phyloP scores from a whole-genome alignment of 2,113 vertebrate genomes.

The Chascanopsetta lugubris region DNA sequence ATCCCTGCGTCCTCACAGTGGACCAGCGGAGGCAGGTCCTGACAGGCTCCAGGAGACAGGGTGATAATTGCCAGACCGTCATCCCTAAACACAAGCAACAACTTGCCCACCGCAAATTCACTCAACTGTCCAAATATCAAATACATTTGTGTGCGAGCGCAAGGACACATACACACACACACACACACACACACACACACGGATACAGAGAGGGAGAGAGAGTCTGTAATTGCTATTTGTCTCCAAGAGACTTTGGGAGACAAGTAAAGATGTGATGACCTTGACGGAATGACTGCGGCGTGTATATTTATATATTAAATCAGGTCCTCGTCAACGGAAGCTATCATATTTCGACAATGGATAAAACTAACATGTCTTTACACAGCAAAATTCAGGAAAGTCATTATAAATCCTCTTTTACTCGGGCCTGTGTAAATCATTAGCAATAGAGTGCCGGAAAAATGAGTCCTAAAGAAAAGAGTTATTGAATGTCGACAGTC shows the following conservation, averaged over 20 bases:
- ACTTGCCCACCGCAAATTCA: slow-evolving; percentile 91
- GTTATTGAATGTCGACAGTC: no score
- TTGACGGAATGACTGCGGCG: background rate
- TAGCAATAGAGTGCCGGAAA: no score
- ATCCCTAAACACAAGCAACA: slow-evolving; percentile 86
- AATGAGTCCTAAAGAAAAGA: no score
- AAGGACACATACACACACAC: slow-evolving; percentile 15
- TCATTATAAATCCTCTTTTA: background rate
- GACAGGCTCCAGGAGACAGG: slow-evolving; percentile 83
- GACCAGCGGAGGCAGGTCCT: slow-evolving; percentile 82
- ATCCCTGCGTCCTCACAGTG: slow-evolving; percentile 17
- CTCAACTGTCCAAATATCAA: slow-evolving; percentile 89
- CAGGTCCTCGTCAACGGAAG: no score
- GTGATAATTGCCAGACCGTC: slow-evolving; percentile 98
- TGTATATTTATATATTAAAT: no score
- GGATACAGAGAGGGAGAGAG: no score
- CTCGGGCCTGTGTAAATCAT: no score
- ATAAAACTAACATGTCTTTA: no score
- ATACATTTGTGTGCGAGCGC: slow-evolving; percentile 64
- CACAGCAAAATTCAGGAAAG: background rate
- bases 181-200: slow-evolving; percentile 1
- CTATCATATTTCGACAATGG: no score
- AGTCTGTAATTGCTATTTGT: slow-evolving; percentile 53
- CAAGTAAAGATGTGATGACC: slow-evolving; percentile 5
- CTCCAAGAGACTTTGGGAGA: slow-evolving; percentile 20